These are phyloP conservation scores for Mus pahari DNA, from an alignment of 2,113 vertebrate species.

Conservation along the genomic window DNA sequence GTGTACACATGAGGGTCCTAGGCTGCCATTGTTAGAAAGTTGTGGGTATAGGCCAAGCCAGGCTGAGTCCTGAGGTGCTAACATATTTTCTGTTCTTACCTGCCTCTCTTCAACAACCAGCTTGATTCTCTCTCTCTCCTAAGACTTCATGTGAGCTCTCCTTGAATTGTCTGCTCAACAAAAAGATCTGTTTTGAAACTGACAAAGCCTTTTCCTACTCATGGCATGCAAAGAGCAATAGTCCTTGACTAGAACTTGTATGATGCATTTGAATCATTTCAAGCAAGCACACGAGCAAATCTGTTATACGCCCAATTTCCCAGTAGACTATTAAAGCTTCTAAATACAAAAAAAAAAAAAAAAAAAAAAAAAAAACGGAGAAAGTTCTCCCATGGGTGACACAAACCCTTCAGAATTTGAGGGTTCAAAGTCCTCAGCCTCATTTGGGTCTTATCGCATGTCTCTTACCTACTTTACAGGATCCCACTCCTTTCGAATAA, in stretches of 20 bases:
- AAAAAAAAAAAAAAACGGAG: no score
- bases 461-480: background rate
- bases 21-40: background rate
- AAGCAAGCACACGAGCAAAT: background rate
- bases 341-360: no score
- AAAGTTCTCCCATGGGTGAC: background rate
- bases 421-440: background rate
- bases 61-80: background rate
- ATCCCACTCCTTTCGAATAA: background rate
- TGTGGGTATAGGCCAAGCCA: background rate
- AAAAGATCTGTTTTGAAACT: conserved; percentile 30
- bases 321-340: background rate
- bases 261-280: background rate
- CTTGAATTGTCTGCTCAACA: background rate
- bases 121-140: background rate
- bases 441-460: background rate
- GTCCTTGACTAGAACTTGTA: background rate
- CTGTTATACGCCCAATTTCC: background rate
- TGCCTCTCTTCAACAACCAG: background rate
- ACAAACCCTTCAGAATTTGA: background rate
- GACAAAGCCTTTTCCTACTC: conserved; percentile 19
- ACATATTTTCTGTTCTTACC: background rate
- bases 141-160: background rate
- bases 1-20: background rate
- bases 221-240: background rate